A percentile compares a stretch with the other conserved stretches of the same genome.
Conservation (phyloP, 2,113 vertebrate genomes). For the Furnarius figulus region DNA sequence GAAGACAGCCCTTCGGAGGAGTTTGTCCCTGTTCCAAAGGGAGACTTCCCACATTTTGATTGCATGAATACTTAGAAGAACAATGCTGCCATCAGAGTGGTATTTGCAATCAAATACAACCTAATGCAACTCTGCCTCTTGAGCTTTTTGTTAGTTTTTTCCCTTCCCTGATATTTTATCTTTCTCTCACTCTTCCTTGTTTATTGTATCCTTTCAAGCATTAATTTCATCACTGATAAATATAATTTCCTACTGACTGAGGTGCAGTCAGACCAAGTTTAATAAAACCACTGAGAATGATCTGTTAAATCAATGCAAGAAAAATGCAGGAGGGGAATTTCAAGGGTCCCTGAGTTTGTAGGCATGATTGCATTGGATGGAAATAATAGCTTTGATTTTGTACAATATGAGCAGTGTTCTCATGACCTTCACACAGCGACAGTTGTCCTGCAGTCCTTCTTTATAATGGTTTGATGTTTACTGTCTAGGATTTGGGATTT, state of each 20-base stretch:
- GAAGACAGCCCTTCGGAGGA: neutral
- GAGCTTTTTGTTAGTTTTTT: accelerated
- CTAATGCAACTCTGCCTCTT: neutral
- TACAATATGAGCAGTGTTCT: neutral
- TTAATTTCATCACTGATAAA: neutral
- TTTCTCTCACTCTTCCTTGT: neutral
- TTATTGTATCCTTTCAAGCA: conserved; percentile 5
- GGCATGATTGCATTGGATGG: neutral
- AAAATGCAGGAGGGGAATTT: neutral
- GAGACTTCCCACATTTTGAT: neutral
- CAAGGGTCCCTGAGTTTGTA: neutral
- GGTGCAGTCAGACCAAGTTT: neutral
- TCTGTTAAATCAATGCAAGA: neutral
- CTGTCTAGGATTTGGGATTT: neutral
- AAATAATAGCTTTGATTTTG: neutral
- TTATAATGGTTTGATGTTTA: neutral
- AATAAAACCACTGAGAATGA: neutral
- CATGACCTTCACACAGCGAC: neutral
- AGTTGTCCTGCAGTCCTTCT: neutral
- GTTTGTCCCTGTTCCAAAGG: neutral
- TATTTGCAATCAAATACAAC: neutral
- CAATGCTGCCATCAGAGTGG: neutral
- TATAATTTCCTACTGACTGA: neutral
- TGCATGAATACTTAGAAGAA: neutral
- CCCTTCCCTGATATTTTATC: neutral